phyloP scores from a whole-genome alignment of 1,140 invertebrate species.

The Drosophila repletoides region DNA sequence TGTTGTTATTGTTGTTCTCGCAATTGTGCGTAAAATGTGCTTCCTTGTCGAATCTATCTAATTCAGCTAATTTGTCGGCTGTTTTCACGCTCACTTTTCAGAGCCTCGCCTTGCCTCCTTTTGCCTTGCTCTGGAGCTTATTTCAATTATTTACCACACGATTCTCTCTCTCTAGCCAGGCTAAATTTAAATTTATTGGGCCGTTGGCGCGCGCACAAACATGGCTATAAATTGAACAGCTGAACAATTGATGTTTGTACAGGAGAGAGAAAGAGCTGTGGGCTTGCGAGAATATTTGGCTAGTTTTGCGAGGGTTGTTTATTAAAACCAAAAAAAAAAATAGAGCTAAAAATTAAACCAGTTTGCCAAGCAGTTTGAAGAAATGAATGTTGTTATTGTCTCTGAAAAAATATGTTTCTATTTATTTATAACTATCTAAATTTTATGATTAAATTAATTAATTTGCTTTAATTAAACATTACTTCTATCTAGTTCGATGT shows the following conservation, averaged over 20 bases:
- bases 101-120: neutral
- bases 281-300: neutral
- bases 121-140: constrained; percentile 24
- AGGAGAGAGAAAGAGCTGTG: neutral
- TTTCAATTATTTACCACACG: constrained; percentile 61
- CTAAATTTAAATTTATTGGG: constrained; percentile 68
- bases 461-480: too few species aligned
- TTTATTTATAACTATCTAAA: too few species aligned
- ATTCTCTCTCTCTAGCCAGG: neutral
- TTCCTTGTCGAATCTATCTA: constrained; percentile 28
- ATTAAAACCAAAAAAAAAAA: too few species aligned
- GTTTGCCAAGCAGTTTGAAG: too few species aligned
- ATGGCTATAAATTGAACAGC: constrained; percentile 64
- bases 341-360: too few species aligned
- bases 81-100: constrained; percentile 24
- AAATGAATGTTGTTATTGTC: too few species aligned
- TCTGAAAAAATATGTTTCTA: too few species aligned
- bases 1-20: neutral
- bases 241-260: constrained; percentile 63
- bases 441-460: too few species aligned
- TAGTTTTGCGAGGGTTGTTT: neutral
- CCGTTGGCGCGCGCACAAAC: constrained; percentile 58
- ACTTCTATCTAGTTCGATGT: too few species aligned
- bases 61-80: constrained; percentile 51
- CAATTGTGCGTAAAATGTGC: constrained; percentile 43